Base-by-base conservation (phyloP, 2,797 vertebrate species). In the Cottoperca gobio region DNA sequence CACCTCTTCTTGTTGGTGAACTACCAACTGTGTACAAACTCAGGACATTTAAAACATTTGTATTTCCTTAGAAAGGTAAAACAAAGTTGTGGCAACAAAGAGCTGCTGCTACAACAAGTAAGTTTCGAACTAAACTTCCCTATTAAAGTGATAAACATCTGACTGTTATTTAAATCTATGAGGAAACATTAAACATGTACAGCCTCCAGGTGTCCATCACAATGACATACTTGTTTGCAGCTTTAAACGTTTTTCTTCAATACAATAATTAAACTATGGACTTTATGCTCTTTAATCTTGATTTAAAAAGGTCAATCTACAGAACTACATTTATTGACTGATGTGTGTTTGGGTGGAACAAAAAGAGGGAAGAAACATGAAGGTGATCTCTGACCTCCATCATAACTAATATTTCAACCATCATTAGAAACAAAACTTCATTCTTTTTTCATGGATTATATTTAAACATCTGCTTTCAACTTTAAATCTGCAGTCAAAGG, bases 361-460 rank as follows among this genome's bases (percentile, higher is more conserved):
- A 8, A 13, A 21, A 19, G n/a, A 24, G 28, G 24, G 37, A n/a
- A n/a, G 16, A 52, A 61, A 50, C 19, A 10, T 0, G 1, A 9
- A 0, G 5, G 10, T 10, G 49, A 76, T 43, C 73, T 66, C 8
- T 70, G 76, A 83, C 81, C 81, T 72, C 39, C 14, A 2, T 24
- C 46, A 6, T n/a, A 35, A 68, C 57, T 24, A 52, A 39, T 35
- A 40, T 63, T 50, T 52, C 12, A 16, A 11, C 3, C 14, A 11
- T 42, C 39, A 6, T 24, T 0, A 40, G 6, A 23, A 28, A 37
- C 45, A 17, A 13, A 48, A 16, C 45, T 59, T 45, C 1, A 3
- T 43, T 52, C 13, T 8, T 6, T 1, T 46, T 39, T 21, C 10
- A 12, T 17, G 17, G 14, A 11, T 46, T 46, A 59, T 10, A 45